phyloP scores from a whole-genome alignment of 2,888 invertebrate genomes.

The Empis livida region DNA sequence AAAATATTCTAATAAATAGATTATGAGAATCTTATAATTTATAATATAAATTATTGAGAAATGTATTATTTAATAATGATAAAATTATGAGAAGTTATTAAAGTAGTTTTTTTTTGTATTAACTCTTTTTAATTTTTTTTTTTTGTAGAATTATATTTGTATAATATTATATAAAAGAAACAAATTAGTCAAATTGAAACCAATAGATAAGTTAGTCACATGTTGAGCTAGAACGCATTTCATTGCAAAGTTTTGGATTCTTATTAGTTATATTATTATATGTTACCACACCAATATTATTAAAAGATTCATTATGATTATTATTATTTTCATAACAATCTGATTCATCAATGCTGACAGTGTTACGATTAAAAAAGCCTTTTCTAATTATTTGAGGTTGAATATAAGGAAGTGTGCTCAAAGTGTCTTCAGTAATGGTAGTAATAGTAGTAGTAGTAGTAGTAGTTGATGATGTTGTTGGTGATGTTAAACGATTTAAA shows the following conservation, averaged over 20 bases:
- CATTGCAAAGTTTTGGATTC: slow-evolving; percentile 17
- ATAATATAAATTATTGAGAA: slow-evolving; percentile 3
- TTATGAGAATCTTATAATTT: too few species aligned
- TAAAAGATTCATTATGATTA: slow-evolving; percentile 7
- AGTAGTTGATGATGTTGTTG: slow-evolving; percentile 7
- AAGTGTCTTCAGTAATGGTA: slow-evolving; percentile 13
- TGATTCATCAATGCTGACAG: slow-evolving; percentile 24
- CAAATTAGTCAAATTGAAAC: slow-evolving; percentile 3
- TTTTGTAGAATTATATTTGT: neutral
- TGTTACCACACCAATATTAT: slow-evolving; percentile 8
- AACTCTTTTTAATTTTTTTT: too few species aligned
- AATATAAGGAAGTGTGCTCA: slow-evolving; percentile 10
- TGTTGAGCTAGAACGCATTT: slow-evolving; percentile 23
- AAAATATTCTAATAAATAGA: too few species aligned
- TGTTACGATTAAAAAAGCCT: slow-evolving; percentile 25
- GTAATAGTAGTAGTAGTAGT: slow-evolving; percentile 10
- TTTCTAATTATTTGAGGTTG: slow-evolving; percentile 22
- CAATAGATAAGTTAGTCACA: slow-evolving; percentile 21
- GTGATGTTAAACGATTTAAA: slow-evolving; percentile 16
- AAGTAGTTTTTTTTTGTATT: too few species aligned
- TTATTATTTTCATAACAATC: slow-evolving; percentile 9
- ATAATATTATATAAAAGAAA: slow-evolving; percentile 2
- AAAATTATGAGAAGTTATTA: too few species aligned
- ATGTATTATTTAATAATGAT: neutral
- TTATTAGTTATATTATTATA: slow-evolving; percentile 9